These are phyloP conservation scores for Mus spicilegus DNA, from an alignment of 2,113 vertebrate genomes.

Conservation along the genomic window DNA sequence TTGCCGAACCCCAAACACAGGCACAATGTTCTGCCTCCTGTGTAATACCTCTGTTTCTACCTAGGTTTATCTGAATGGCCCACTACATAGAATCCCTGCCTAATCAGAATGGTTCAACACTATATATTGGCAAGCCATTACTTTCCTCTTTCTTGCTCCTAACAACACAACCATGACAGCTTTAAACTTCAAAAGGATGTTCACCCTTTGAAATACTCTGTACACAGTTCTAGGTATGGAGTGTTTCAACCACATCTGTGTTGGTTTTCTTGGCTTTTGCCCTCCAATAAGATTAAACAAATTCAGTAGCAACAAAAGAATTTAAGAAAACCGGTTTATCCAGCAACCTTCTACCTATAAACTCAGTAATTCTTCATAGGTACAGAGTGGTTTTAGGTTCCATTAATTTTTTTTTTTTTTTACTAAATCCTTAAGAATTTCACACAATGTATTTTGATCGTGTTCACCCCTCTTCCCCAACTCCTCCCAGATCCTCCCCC, in stretches of 20 bases:
- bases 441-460: not conserved
- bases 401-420: not conserved
- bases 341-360: not conserved
- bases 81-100: not conserved
- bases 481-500: not conserved
- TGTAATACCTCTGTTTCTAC: not conserved
- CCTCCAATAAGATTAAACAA: not conserved
- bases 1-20: too few species aligned
- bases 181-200: conserved; percentile 19
- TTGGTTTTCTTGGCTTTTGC: not conserved
- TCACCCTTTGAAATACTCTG: conserved; percentile 49
- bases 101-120: not conserved
- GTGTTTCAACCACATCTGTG: not conserved
- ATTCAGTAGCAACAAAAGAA: conserved; percentile 6
- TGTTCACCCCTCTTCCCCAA: not conserved
- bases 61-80: not conserved
- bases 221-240: not conserved
- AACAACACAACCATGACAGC: not conserved
- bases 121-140: not conserved
- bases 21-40: not conserved
- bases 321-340: not conserved
- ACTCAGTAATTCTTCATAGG: not conserved
- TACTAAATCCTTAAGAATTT: not conserved
- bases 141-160: not conserved
- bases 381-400: not conserved